Conservation (phyloP, 2,888 invertebrate genomes). For the Nemotelus pantherinus region DNA sequence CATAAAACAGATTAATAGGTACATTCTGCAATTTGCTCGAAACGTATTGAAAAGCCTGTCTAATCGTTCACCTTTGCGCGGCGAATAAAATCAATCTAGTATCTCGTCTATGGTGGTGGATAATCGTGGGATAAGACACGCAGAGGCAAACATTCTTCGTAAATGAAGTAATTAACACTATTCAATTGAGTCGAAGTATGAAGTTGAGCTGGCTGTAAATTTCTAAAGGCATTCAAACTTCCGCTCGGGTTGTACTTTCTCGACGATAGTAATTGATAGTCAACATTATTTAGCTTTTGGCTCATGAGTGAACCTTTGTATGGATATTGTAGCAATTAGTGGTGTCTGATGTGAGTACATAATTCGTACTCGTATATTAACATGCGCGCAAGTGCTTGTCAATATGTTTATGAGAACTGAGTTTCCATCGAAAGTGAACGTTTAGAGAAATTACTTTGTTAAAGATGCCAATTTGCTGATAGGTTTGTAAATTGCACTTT, state of each 20-base stretch:
- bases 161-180: constrained; percentile 26
- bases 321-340: background rate
- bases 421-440: too few relatives aligned
- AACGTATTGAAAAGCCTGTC: background rate
- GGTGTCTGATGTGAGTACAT: too few relatives aligned
- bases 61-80: constrained; percentile 10
- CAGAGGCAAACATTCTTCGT: too few relatives aligned
- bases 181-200: background rate
- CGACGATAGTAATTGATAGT: background rate
- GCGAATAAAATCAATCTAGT: too few relatives aligned
- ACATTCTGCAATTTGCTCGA: constrained; percentile 21
- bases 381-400: too few relatives aligned
- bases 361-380: too few relatives aligned
- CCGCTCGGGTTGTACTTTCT: background rate
- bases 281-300: background rate
- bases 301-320: background rate
- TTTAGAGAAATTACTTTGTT: too few relatives aligned
- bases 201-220: background rate
- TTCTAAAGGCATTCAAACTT: background rate
- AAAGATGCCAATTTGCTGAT: too few relatives aligned
- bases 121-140: too few relatives aligned
- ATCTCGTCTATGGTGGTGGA: too few relatives aligned
- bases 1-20: background rate
- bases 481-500: too few relatives aligned
- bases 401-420: too few relatives aligned